phyloP scores from a whole-genome alignment of 2,888 invertebrate species.

The Ennomos quercinarius region DNA sequence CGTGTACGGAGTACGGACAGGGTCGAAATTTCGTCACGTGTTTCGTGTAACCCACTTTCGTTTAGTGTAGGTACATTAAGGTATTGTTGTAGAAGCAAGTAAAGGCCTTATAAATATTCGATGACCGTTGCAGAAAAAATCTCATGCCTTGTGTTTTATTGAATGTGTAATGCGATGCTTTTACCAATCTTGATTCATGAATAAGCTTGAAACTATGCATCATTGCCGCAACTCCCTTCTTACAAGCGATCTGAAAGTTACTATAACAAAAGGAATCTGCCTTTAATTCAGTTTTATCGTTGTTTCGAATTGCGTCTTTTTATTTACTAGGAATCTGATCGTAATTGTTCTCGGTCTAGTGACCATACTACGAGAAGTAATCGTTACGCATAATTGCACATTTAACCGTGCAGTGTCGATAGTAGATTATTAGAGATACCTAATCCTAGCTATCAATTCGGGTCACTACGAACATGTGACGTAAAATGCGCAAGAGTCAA shows the following conservation, averaged over 20 bases:
- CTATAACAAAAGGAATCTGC: constrained; percentile 2
- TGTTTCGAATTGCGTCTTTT: constrained; percentile 1
- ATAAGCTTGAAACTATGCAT: constrained; percentile 1
- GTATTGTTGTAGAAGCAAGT: constrained; percentile 23
- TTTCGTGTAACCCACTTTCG: constrained; percentile 64
- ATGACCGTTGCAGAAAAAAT: constrained; percentile 16
- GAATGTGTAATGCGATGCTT: constrained; percentile 23
- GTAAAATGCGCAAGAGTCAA: constrained; percentile 23
- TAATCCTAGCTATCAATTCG: constrained; percentile 26
- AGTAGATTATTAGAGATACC: constrained; percentile 9
- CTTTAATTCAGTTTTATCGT: constrained; percentile 8
- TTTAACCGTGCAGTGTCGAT: constrained; percentile 16
- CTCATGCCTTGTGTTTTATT: constrained; percentile 11
- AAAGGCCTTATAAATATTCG: constrained; percentile 19
- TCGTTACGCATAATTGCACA: constrained; percentile 29
- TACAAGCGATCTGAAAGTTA: not conserved
- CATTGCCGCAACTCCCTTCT: not conserved
- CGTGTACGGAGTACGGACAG: constrained; percentile 55
- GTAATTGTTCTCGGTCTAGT: constrained; percentile 39
- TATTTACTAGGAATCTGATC: constrained; percentile 20
- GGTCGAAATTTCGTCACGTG: constrained; percentile 64
- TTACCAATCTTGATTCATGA: constrained; percentile 9
- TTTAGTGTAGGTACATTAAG: constrained; percentile 48
- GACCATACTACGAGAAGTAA: constrained; percentile 35
- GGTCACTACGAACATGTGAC: constrained; percentile 29